A percentile compares a stretch with the other conserved stretches of the same genome.
These are phyloP conservation scores for Leptogaster cylindrica DNA, from an alignment of 2,888 invertebrate species.

Conservation along the genomic window DNA sequence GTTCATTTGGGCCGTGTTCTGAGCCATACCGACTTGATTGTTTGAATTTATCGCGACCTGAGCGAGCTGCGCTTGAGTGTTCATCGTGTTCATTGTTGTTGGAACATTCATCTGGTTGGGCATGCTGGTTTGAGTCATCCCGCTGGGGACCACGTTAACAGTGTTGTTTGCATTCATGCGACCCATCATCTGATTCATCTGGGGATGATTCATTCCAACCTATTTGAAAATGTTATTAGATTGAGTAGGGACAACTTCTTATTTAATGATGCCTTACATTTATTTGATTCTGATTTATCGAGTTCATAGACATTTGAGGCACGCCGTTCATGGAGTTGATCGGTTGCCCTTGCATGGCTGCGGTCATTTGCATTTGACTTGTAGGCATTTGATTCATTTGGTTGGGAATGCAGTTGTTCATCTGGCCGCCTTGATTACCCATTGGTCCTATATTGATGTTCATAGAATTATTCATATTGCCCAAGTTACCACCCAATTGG, in stretches of 20 bases:
- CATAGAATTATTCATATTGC: conserved; percentile 61
- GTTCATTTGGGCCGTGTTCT: conserved; percentile 47
- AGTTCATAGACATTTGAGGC: conserved; percentile 57
- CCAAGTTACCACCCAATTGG: conserved; percentile 60
- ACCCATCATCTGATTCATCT: conserved; percentile 61
- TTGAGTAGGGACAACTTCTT: neutral
- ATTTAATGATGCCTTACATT: conserved; percentile 49
- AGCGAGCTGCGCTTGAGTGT: conserved; percentile 40
- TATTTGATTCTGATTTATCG: conserved; percentile 55
- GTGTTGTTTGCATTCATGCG: conserved; percentile 64
- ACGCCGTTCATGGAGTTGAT: conserved; percentile 55
- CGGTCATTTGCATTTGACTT: conserved; percentile 54
- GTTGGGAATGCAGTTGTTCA: conserved; percentile 54
- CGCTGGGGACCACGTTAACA: conserved; percentile 55
- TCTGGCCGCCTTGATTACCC: conserved; percentile 45
- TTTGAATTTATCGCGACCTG: conserved; percentile 59
- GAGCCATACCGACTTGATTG: conserved; percentile 46
- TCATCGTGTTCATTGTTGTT: conserved; percentile 33
- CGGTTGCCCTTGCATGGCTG: conserved; percentile 51
- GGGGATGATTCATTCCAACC: conserved; percentile 58
- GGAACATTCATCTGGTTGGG: conserved; percentile 52
- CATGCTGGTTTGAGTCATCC: conserved; percentile 54
- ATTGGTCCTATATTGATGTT: conserved; percentile 60
- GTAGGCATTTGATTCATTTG: conserved; percentile 59
- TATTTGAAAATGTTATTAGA: conserved; percentile 44